Evolutionary conservation across 2,888 invertebrate genomes (phyloP).

Genomic region (Agrotis exclamationis): DNA sequence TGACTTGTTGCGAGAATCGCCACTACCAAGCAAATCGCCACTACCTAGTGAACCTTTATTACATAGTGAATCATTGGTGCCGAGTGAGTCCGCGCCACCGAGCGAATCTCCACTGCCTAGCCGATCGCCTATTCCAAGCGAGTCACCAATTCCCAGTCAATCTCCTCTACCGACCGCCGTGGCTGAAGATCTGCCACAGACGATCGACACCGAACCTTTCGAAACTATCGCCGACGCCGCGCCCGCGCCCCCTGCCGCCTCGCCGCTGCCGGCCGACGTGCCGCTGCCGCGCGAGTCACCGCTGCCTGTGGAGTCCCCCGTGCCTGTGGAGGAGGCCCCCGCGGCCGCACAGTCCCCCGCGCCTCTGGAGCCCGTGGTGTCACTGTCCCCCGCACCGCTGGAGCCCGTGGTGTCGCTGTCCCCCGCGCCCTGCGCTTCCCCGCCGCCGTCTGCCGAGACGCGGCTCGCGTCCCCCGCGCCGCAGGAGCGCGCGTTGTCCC

Average conservation of each 20-base stretch:
- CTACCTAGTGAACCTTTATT: conserved; percentile 63
- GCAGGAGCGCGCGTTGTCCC: conserved; percentile 44
- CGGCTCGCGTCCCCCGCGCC: conserved; percentile 10
- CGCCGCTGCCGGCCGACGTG: conserved; percentile 61
- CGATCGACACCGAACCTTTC: conserved; percentile 25
- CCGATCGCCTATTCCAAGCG: conserved; percentile 61
- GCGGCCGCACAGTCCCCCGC: background rate
- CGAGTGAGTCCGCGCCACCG: conserved; percentile 45
- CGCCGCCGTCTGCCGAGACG: conserved; percentile 20
- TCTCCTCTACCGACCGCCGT: conserved; percentile 54
- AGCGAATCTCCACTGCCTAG: conserved; percentile 64
- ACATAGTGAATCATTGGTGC: conserved; percentile 58
- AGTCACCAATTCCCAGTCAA: conserved; percentile 58
- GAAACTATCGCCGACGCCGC: conserved; percentile 29
- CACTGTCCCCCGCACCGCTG: conserved; percentile 11
- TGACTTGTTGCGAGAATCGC: conserved; percentile 58
- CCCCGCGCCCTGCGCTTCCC: background rate
- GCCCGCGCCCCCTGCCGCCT: conserved; percentile 40
- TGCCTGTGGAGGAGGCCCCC: conserved; percentile 41
- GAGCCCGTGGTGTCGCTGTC: conserved; percentile 45
- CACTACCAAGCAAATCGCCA: conserved; percentile 62
- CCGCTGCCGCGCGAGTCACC: conserved; percentile 62
- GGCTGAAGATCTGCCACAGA: conserved; percentile 22
- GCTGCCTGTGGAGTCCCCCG: conserved; percentile 53
- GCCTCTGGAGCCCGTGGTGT: background rate